phyloP scores from a whole-genome alignment of 2,113 vertebrate species.

The Embiotoca jacksoni region DNA sequence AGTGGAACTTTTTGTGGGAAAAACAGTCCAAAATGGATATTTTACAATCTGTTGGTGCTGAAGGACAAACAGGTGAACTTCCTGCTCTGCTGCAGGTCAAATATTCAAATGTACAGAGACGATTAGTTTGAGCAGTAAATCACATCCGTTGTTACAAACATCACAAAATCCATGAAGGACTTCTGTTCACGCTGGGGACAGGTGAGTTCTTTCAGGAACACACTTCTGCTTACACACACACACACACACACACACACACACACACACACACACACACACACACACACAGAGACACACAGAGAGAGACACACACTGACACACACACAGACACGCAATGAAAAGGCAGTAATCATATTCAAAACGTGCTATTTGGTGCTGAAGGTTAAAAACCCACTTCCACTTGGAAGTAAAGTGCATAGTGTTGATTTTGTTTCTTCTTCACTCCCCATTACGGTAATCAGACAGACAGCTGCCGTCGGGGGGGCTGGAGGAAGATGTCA shows the following conservation, averaged over 20 bases:
- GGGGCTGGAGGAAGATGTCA: conserved; percentile 25
- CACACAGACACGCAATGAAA: no score
- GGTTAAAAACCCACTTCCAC: no score
- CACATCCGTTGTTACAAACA: background rate
- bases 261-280: no score
- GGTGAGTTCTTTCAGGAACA: conserved; percentile 16
- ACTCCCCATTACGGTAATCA: conserved; percentile 22
- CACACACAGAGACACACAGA: no score
- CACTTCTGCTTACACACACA: background rate
- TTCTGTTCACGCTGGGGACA: background rate
- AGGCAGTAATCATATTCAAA: no score
- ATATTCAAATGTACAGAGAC: background rate
- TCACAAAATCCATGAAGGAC: background rate
- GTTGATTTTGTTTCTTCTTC: no score
- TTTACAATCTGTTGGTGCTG: background rate
- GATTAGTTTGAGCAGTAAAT: background rate
- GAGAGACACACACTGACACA: no score
- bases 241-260: no score
- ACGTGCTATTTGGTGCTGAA: no score
- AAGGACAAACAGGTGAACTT: background rate
- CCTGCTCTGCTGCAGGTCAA: background rate
- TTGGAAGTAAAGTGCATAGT: no score
- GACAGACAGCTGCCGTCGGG: conserved; percentile 32
- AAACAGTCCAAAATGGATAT: background rate
- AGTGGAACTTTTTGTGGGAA: background rate